These are phyloP conservation scores for Takifugu flavidus DNA, from an alignment of 2,113 vertebrate genomes.

Conservation along the genomic window DNA sequence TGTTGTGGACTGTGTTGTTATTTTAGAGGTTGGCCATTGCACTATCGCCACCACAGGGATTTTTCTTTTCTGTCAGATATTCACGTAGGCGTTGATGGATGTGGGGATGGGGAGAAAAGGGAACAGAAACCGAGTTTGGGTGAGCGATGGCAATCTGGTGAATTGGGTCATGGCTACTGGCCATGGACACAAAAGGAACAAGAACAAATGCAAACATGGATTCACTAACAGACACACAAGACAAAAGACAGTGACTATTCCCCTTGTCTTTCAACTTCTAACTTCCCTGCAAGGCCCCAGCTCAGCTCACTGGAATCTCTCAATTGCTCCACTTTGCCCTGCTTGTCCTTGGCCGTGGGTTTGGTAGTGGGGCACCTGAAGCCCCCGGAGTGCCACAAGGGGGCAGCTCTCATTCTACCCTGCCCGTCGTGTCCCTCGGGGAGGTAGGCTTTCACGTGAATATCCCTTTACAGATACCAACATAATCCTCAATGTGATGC, in stretches of 20 bases:
- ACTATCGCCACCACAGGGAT: constrained; percentile 47
- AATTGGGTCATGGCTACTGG: constrained; percentile 62
- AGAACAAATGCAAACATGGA: constrained; percentile 44
- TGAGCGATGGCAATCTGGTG: constrained; percentile 28
- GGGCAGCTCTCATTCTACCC: constrained; percentile 52
- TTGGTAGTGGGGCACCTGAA: constrained; percentile 19
- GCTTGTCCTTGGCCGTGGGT: constrained; percentile 16
- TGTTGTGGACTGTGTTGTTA: constrained; percentile 67
- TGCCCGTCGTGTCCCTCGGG: constrained; percentile 36
- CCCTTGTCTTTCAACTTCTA: constrained; percentile 33
- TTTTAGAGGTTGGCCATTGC: constrained; percentile 59
- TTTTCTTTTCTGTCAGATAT: constrained; percentile 35
- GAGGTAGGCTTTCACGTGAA: constrained; percentile 60
- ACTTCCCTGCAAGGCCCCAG: constrained; percentile 55
- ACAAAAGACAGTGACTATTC: constrained; percentile 30
- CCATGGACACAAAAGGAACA: constrained; percentile 34
- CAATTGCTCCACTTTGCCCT: constrained; percentile 17
- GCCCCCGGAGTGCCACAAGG: constrained; percentile 50
- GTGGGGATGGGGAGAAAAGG: constrained; percentile 8
- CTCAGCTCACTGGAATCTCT: constrained; percentile 38
- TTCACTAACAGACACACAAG: constrained; percentile 26
- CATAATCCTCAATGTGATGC: background rate
- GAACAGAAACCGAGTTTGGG: constrained; percentile 27
- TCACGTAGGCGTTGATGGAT: constrained; percentile 38
- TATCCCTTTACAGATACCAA: constrained; percentile 25